Percentiles rank a stretch among this genome's conserved stretches.
phyloP scores from a whole-genome alignment of 2,113 vertebrate species.

The Eurystomus gularis region DNA sequence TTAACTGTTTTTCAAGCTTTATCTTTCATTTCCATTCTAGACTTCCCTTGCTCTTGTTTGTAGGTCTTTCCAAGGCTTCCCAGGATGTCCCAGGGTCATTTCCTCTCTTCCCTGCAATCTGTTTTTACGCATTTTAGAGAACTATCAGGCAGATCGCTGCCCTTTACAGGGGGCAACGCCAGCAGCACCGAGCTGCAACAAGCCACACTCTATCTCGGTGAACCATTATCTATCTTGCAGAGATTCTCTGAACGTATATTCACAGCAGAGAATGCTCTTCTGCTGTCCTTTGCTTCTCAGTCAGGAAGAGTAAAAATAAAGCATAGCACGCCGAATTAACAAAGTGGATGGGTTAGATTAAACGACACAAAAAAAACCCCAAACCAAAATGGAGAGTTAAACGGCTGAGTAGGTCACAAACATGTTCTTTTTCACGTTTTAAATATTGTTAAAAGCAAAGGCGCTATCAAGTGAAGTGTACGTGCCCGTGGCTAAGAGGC shows the following conservation, averaged over 20 bases:
- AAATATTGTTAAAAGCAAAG: background rate
- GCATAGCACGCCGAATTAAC: background rate
- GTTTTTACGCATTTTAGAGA: background rate
- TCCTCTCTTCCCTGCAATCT: background rate
- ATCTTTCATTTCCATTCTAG: background rate
- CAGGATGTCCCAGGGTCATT: background rate
- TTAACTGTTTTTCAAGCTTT: background rate
- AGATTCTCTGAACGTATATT: background rate
- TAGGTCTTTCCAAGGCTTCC: background rate
- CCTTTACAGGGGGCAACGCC: background rate
- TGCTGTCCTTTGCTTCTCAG: background rate
- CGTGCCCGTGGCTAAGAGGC: rapidly evolving
- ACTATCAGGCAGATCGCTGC: background rate
- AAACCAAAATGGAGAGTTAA: background rate
- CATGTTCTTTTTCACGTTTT: background rate
- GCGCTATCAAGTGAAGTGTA: background rate
- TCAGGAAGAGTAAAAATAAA: background rate
- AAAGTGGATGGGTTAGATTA: background rate
- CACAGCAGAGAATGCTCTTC: background rate
- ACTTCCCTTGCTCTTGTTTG: background rate
- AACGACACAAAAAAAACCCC: background rate
- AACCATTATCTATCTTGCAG: background rate
- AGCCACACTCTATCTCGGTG: background rate
- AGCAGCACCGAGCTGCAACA: background rate
- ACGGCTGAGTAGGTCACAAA: background rate